A percentile compares a stretch with the other conserved stretches of the same genome.
These are phyloP conservation scores for Pterocles gutturalis DNA, from an alignment of 2,113 vertebrate species.

Conservation along the genomic window DNA sequence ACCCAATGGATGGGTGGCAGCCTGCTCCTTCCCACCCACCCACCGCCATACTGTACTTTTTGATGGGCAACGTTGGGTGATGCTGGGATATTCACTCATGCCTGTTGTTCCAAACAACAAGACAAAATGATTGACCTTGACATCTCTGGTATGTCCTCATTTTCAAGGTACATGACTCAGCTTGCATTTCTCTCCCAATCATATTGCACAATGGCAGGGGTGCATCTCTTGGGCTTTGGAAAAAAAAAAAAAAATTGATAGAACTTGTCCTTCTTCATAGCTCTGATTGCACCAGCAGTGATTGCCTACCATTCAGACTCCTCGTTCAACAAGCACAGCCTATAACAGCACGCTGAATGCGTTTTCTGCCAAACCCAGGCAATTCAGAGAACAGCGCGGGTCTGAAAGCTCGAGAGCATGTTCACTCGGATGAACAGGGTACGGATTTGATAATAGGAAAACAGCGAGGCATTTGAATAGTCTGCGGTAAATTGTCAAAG, in stretches of 20 bases:
- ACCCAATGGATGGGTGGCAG: neutral
- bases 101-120: neutral
- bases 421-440: neutral
- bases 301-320: neutral
- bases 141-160: neutral
- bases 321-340: neutral
- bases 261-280: neutral
- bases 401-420: neutral
- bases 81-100: neutral
- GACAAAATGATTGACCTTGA: neutral
- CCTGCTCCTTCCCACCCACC: neutral
- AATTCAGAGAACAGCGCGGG: neutral
- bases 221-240: neutral
- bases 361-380: neutral
- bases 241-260: neutral
- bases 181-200: neutral
- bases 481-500: slow-evolving; percentile 25
- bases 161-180: fast-evolving
- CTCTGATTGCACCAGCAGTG: neutral
- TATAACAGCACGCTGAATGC: neutral
- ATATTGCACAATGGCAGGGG: neutral
- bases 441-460: neutral
- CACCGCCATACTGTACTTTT: fast-evolving
- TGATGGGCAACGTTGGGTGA: fast-evolving
- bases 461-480: neutral